These are phyloP conservation scores for Neofelis nebulosa DNA, from an alignment of 2,113 vertebrate genomes.

Conservation along the genomic window DNA sequence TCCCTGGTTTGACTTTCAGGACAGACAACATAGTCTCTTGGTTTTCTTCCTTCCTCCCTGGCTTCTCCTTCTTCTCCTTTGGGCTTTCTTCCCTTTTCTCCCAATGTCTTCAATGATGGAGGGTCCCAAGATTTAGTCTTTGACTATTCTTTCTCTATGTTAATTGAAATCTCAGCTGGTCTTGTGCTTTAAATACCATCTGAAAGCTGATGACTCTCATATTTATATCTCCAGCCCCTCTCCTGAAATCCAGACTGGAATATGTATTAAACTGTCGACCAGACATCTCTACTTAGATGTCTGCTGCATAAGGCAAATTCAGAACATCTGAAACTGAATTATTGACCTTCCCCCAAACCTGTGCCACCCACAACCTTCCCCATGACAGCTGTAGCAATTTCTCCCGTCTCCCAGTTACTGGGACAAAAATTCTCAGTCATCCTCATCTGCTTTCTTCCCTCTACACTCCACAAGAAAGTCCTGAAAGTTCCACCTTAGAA, in stretches of 20 bases:
- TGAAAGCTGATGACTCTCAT: not conserved
- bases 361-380: not conserved
- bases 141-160: not conserved
- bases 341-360: not conserved
- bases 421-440: not conserved
- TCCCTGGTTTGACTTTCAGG: not conserved
- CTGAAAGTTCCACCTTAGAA: not conserved
- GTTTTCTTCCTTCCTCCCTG: not conserved
- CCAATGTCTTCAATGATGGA: not conserved
- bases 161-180: not conserved
- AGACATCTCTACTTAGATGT: not conserved
- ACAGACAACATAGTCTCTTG: accelerated
- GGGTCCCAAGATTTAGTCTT: not conserved
- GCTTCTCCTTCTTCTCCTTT: not conserved
- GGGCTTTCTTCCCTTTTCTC: not conserved
- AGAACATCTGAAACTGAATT: not conserved
- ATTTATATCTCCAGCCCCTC: not conserved
- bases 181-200: not conserved
- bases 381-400: not conserved
- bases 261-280: not conserved
- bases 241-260: not conserved
- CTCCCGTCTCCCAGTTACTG: not conserved
- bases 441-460: not conserved
- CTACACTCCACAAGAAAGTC: not conserved
- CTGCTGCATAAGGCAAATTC: not conserved